phyloP scores from a whole-genome alignment of 2,888 invertebrate species.

The Tenthredo scrophulariae region DNA sequence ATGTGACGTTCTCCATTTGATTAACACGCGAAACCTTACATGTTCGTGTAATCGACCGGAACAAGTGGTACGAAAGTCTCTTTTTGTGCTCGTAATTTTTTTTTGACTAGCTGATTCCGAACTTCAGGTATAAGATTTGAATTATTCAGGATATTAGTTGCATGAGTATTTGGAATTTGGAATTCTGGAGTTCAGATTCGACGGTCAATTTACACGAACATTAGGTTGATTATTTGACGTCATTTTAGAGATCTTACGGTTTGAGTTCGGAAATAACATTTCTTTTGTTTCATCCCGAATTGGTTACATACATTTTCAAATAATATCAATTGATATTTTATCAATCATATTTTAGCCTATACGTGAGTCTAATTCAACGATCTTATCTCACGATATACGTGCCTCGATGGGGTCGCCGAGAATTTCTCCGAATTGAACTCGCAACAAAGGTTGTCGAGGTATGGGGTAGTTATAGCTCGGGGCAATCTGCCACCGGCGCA shows the following conservation, averaged over 20 bases:
- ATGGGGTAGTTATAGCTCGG: not conserved
- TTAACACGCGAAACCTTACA: not conserved
- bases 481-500: not conserved
- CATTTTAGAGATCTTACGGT: not conserved
- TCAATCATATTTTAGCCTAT: not conserved
- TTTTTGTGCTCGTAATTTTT: not conserved
- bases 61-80: not conserved
- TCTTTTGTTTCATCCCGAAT: not conserved
- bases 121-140: not conserved
- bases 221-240: not conserved
- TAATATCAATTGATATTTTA: not conserved
- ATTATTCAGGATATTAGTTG: no score
- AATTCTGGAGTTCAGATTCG: not conserved
- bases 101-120: not conserved
- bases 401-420: not conserved
- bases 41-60: not conserved
- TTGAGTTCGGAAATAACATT: not conserved
- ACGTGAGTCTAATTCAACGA: not conserved
- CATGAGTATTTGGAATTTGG: not conserved
- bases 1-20: not conserved
- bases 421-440: not conserved
- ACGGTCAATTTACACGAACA: not conserved
- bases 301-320: not conserved
- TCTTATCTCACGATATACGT: not conserved
- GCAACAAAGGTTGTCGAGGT: slow-evolving; percentile 3